Conservation (phyloP, 1,140 invertebrate genomes). For the Berghia stephanieae region DNA sequence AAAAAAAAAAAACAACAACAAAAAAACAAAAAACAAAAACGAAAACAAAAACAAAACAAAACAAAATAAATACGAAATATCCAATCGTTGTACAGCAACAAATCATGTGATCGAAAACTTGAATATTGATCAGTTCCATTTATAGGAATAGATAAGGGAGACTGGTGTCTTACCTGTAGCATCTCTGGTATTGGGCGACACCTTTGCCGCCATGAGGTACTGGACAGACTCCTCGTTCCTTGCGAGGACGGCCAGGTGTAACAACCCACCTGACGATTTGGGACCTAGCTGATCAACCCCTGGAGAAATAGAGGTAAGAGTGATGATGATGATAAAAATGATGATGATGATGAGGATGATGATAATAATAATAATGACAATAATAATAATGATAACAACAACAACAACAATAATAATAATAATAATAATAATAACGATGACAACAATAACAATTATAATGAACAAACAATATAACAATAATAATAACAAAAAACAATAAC, state of each 20-base stretch:
- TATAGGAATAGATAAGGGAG: not conserved
- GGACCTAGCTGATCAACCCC: conserved; percentile 49
- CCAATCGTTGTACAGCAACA: not conserved
- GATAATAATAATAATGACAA: not conserved
- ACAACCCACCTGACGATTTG: conserved; percentile 45
- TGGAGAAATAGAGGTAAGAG: conserved; percentile 21
- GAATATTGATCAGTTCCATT: not conserved
- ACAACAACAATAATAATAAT: not conserved
- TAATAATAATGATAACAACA: not conserved
- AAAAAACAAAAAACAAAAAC: not conserved
- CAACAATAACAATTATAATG: not conserved
- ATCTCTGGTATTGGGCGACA: conserved; percentile 44
- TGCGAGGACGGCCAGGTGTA: conserved; percentile 52
- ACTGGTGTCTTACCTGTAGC: conserved; percentile 42
- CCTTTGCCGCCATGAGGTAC: conserved; percentile 41
- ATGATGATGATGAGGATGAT: too few relatives aligned
- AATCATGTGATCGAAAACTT: not conserved
- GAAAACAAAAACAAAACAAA: not conserved
- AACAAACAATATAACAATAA: not conserved
- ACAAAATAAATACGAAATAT: not conserved
- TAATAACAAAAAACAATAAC: too few relatives aligned
- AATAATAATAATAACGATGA: not conserved
- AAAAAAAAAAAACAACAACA: too few relatives aligned
- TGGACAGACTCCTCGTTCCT: conserved; percentile 42
- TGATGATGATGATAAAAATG: not conserved